Evolutionary conservation across 2,888 invertebrate species (phyloP).

Genomic region (Drosophila kambysellisi): DNA sequence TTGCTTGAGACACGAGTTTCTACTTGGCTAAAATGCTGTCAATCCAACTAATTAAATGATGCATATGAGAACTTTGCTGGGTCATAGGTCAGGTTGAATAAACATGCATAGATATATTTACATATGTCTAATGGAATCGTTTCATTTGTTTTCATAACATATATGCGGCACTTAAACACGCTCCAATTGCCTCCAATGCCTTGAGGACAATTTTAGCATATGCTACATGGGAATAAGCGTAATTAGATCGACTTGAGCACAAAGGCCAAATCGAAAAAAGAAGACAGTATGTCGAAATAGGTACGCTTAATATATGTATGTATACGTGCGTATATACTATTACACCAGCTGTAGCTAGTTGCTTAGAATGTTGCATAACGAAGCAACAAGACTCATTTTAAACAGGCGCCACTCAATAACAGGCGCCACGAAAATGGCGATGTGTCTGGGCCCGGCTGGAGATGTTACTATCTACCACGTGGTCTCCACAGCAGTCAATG

Average conservation of each 20-base stretch:
- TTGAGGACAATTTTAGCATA: slow-evolving; percentile 46
- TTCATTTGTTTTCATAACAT: slow-evolving; percentile 6
- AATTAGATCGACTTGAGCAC: slow-evolving; percentile 70
- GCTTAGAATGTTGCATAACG: slow-evolving; percentile 53
- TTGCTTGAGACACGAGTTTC: slow-evolving; percentile 8
- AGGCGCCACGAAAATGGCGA: slow-evolving; percentile 68
- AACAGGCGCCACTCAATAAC: slow-evolving; percentile 60
- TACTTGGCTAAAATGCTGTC: slow-evolving; percentile 10
- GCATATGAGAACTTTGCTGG: neutral
- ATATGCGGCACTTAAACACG: slow-evolving; percentile 29
- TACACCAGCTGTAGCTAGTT: slow-evolving; percentile 34
- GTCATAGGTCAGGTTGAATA: neutral
- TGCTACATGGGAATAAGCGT: slow-evolving; percentile 60
- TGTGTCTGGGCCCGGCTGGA: slow-evolving; percentile 48
- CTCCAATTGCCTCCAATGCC: slow-evolving; percentile 1
- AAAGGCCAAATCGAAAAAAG: slow-evolving; percentile 20
- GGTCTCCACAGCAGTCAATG: slow-evolving; percentile 43
- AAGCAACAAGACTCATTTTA: slow-evolving; percentile 52
- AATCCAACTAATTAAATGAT: neutral
- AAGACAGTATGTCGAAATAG: slow-evolving; percentile 4
- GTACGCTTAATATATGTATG: neutral
- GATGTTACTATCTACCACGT: slow-evolving; percentile 16
- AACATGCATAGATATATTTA: neutral
- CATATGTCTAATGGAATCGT: neutral
- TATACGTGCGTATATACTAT: slow-evolving; percentile 12